Percentiles rank a stretch among this genome's conserved stretches.
Conservation (phyloP, 2,797 vertebrate species). For the Gouania willdenowi region DNA sequence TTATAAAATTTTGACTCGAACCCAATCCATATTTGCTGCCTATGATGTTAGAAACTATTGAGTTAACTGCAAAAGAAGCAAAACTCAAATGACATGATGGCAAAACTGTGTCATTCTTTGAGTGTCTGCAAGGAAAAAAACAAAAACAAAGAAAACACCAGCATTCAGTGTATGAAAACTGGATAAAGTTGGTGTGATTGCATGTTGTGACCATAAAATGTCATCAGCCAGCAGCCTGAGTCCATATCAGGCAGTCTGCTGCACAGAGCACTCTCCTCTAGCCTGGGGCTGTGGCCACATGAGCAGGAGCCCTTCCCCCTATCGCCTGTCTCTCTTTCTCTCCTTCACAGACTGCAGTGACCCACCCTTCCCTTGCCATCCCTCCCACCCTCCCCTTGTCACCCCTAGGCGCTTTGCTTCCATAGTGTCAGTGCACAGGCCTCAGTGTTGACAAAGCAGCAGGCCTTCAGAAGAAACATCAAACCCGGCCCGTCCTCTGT, state of each 20-base stretch:
- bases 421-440: conserved; percentile 65
- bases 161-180: conserved; percentile 42
- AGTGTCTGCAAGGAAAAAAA: conserved; percentile 32
- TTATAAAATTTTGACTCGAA: no score
- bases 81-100: conserved; percentile 41
- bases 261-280: conserved; percentile 65
- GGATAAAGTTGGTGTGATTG: conserved; percentile 70
- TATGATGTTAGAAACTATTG: conserved; percentile 14
- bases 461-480: conserved; percentile 75
- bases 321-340: conserved; percentile 25
- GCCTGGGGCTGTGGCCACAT: conserved; percentile 63
- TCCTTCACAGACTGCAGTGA: conserved; percentile 56
- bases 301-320: conserved; percentile 53
- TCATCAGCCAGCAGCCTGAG: conserved; percentile 75
- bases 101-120: conserved; percentile 35
- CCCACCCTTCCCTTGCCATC: conserved; percentile 40
- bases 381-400: conserved; percentile 32
- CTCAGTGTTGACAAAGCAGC: conserved; percentile 75
- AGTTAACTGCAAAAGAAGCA: conserved; percentile 30
- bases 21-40: no score
- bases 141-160: conserved; percentile 3
- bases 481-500: conserved; percentile 56
- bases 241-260: conserved; percentile 68
- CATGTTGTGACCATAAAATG: conserved; percentile 79
- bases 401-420: conserved; percentile 50